A percentile compares a stretch with the other conserved stretches of the same genome.
Conservation (phyloP, 1,140 invertebrate genomes). For the Drosophila prosaltans region DNA sequence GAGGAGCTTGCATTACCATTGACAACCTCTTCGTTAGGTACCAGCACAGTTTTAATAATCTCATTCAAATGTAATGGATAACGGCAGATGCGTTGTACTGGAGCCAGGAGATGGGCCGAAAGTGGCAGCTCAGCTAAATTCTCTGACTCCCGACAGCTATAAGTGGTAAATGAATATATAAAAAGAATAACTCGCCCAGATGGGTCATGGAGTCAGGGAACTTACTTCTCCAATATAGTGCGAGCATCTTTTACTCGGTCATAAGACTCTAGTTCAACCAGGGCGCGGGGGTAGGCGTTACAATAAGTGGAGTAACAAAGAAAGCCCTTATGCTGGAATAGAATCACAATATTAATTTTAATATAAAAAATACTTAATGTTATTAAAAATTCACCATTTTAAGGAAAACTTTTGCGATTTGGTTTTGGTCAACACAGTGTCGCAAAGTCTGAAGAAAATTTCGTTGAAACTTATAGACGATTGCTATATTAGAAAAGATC, state of each 20-base stretch:
- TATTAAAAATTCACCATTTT: slow-evolving; percentile 63
- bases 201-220: background rate
- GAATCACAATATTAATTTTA: slow-evolving; percentile 17
- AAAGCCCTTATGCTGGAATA: slow-evolving; percentile 88
- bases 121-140: slow-evolving; percentile 90
- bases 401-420: slow-evolving; percentile 80
- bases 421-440: slow-evolving; percentile 75
- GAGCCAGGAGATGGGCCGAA: slow-evolving; percentile 94
- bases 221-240: slow-evolving; percentile 78
- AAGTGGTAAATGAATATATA: background rate
- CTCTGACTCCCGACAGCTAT: slow-evolving; percentile 73
- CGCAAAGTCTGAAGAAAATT: slow-evolving; percentile 73
- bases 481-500: slow-evolving; percentile 80
- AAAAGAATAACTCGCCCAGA: background rate
- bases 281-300: slow-evolving; percentile 90
- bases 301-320: slow-evolving; percentile 96
- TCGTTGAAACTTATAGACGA: slow-evolving; percentile 77
- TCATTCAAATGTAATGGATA: slow-evolving; percentile 95
- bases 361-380: background rate
- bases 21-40: slow-evolving; percentile 87
- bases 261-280: slow-evolving; percentile 82
- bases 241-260: slow-evolving; percentile 76
- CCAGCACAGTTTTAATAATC: slow-evolving; percentile 88
- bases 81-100: slow-evolving; percentile 96
- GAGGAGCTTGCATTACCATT: background rate